phyloP scores from a whole-genome alignment of 2,888 invertebrate genomes.

The Drosophila infuscata region DNA sequence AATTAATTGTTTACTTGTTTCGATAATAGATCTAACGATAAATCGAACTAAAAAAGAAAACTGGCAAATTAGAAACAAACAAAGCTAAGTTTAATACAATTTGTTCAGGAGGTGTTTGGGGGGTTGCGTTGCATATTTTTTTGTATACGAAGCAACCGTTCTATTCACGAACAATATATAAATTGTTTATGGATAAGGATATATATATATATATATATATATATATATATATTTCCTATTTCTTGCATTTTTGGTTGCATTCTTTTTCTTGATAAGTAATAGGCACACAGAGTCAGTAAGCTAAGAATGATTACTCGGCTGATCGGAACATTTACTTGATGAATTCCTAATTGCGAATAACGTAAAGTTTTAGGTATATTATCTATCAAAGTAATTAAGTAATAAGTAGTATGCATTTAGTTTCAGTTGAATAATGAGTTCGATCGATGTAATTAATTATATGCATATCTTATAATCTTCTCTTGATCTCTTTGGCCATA shows the following conservation, averaged over 20 bases:
- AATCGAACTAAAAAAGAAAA: constrained; percentile 12
- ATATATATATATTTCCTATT: neutral
- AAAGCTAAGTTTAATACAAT: constrained; percentile 9
- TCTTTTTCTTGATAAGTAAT: neutral
- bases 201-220: neutral
- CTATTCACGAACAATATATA: neutral
- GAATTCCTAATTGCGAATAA: neutral
- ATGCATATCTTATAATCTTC: constrained; percentile 42
- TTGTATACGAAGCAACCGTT: neutral
- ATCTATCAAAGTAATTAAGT: neutral
- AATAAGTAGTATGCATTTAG: constrained; percentile 50
- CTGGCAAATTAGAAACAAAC: constrained; percentile 14
- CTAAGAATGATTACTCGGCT: neutral
- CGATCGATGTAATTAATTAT: constrained; percentile 7
- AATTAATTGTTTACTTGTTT: neutral
- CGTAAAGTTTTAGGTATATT: neutral
- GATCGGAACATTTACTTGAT: neutral
- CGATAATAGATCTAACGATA: constrained; percentile 4
- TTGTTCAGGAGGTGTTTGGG: neutral
- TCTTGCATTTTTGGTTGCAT: neutral
- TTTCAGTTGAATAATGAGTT: constrained; percentile 35
- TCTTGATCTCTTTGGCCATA: constrained; percentile 34
- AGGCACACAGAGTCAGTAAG: neutral
- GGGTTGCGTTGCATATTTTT: neutral
- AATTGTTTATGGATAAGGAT: neutral